Evolutionary conservation across 2,113 vertebrate species (phyloP), one percentile per base, ranked within the genome.

Genomic region (Callaeas wilsoni): DNA sequence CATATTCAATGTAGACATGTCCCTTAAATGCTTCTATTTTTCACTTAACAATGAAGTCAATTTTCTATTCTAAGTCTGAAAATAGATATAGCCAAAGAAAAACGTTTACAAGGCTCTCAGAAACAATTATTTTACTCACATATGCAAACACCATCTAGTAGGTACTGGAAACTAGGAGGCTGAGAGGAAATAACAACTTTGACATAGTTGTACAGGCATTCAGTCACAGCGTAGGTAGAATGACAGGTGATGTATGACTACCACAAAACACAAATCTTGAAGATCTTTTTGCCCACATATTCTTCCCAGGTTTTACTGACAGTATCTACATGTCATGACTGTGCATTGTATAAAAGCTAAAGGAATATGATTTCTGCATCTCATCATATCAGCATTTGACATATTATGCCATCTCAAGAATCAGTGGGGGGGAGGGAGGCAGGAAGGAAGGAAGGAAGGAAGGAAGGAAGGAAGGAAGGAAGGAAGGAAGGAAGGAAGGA

Each of bases 11-110:
- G 16, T 46, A 85, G 69, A 73, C 13, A 57, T 33, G 17, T 42
- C 39, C n/a, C 64, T 96, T 89, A 96, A 81, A 83, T 80, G 9
- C 12, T 81, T 85, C 35, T 76, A 47, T 35, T 96, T 96, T 96
- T 82, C 76, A 93, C 62, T 73, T 59, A 35, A 92, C 10, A 90
- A 70, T 41, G 8, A 96, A 95, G 50, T 29, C 10, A 87, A 62
- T 89, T 92, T 92, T 41, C 56, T 75, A 47, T 49, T 94, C 85
- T 79, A 57, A 13, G 6, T 26, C 70, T 74, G n/a, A 81, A 92
- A 64, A 93, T 21, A 92, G 71, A 23, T 29, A 41, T 18, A 70
- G n/a, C 12, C 21, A 81, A 85, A 82, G 11, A 85, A 94, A 73
- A 90, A 59, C 16, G 23, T 69, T 90, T 89, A 57, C 47, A 94